These are phyloP conservation scores for Pongo abelii DNA, from an alignment of 2,113 vertebrate genomes.

Conservation along the genomic window DNA sequence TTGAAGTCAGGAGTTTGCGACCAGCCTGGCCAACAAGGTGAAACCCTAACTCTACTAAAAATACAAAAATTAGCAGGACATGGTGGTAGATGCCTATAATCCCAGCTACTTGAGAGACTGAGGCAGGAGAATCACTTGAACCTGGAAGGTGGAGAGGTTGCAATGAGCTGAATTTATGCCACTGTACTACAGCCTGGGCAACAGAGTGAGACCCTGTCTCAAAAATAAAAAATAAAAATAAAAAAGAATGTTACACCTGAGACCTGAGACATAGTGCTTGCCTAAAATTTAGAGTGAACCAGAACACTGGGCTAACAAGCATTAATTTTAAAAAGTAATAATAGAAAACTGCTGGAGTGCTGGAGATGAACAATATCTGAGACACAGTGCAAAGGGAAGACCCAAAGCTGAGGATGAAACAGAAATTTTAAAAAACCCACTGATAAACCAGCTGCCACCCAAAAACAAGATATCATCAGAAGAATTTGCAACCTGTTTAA, in stretches of 20 bases:
- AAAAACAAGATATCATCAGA: neutral
- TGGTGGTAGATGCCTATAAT: too few species aligned
- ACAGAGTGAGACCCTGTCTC: too few species aligned
- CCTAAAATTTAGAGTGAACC: neutral
- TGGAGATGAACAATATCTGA: neutral
- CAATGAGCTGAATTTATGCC: too few species aligned
- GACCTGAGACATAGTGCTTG: neutral
- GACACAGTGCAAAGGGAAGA: neutral
- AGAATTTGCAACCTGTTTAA: neutral
- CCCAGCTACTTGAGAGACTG: too few species aligned
- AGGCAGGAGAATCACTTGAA: too few species aligned
- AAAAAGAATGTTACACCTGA: neutral
- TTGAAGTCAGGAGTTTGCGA: too few species aligned
- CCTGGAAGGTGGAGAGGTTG: too few species aligned
- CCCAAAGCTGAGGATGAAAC: neutral
- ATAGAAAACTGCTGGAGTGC: neutral
- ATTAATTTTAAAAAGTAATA: neutral
- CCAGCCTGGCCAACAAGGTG: too few species aligned
- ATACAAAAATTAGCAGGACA: too few species aligned
- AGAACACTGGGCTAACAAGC: neutral
- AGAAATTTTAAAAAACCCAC: neutral
- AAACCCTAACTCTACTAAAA: too few species aligned
- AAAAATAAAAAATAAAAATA: too few species aligned
- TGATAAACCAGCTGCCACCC: neutral
- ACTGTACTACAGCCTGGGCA: too few species aligned